A percentile compares a stretch with the other conserved stretches of the same genome.
phyloP scores from a whole-genome alignment of 2,113 vertebrate genomes.

The Phalacrocorax carbo region DNA sequence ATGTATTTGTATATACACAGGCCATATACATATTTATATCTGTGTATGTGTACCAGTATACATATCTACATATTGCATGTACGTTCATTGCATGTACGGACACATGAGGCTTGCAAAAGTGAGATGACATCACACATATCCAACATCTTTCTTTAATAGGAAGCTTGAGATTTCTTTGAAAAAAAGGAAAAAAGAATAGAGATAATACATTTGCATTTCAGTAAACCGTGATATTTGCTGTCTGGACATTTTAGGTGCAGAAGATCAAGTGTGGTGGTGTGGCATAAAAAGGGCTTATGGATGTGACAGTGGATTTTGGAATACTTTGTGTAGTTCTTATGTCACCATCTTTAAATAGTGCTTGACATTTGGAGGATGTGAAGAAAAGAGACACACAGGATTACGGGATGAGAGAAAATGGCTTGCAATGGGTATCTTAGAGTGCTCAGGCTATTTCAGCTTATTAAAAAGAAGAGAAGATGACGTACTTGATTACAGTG shows the following conservation, averaged over 20 bases:
- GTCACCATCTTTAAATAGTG: neutral
- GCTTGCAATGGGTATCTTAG: neutral
- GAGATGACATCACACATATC: neutral
- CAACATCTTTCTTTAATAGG: neutral
- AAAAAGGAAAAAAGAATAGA: neutral
- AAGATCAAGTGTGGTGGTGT: neutral
- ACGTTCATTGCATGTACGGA: neutral
- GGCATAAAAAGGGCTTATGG: neutral
- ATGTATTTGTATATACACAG: neutral
- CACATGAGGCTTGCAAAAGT: neutral
- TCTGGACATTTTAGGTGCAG: neutral
- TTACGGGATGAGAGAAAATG: neutral
- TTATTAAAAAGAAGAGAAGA: slow-evolving; percentile 31
- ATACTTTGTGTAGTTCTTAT: neutral
- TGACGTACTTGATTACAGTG: neutral
- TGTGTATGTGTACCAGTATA: neutral
- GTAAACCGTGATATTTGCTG: neutral
- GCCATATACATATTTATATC: no score
- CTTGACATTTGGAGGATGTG: neutral
- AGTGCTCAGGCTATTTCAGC: neutral
- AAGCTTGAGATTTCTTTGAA: neutral
- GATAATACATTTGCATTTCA: neutral
- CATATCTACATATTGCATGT: neutral
- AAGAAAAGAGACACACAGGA: neutral
- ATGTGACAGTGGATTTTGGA: neutral